Evolutionary conservation across 2,113 vertebrate species (phyloP), one percentile per base, ranked within the genome.

Genomic region (Mormyrus lacerda): DNA sequence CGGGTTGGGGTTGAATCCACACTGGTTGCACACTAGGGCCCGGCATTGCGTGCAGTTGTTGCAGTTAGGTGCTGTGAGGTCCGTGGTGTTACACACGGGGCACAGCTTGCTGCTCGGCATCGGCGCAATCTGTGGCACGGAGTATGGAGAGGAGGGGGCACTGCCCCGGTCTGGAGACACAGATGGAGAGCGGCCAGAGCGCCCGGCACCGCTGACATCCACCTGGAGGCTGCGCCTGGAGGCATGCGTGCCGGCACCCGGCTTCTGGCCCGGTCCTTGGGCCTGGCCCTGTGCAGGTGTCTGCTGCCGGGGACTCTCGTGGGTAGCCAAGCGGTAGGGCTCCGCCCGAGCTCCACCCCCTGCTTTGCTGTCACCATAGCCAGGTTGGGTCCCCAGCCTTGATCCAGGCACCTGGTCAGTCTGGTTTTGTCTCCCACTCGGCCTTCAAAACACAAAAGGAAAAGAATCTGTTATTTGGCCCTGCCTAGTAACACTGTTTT

Each of bases 1-100:
- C 0, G 98, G 98, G 95, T 98, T 99, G 91, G 98, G 98, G 94
- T 99, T 99, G 96, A 99, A 99, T 91, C 98, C 98, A 53, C 98
- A 99, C 94, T 99, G 98, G 95, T 96, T 98, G 96, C 98, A 99
- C 95, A 98, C 98, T 85, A 96, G 97, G 94, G 91, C 97, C 95
- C 94, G 96, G 96, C 98, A 99, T 94, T 98, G 98, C 3, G 98
- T 99, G 93, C 98, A 99, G 92, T 95, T 97, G 89, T 98, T 99
- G 96, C 95, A 96, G 95, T 97, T 98, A 76, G 96, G 97, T 95
- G 96, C 97, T 82, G 94, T 98, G 96, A 99, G 97, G 93, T 99
- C 98, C 0, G 98, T 96, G 0, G 97, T 98, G 96, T 99, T 99
- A 95, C 98, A 99, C 94, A 99, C 97, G 3, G 98, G 98, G 92